phyloP scores from a whole-genome alignment of 2,113 vertebrate genomes.

The Tupaia tana region DNA sequence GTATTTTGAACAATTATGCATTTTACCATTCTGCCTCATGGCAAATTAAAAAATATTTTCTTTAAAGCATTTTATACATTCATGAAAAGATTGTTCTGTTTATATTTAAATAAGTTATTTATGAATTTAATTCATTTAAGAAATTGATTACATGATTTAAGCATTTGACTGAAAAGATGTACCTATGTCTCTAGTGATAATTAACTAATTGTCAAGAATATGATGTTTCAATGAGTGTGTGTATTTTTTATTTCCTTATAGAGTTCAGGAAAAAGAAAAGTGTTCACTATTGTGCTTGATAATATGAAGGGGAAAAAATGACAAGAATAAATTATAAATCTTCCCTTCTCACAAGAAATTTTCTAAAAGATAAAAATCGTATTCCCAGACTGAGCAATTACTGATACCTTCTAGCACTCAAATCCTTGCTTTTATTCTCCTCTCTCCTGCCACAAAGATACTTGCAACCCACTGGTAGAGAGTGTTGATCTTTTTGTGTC shows the following conservation, averaged over 20 bases:
- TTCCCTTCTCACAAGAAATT: background rate
- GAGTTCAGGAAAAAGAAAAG: background rate
- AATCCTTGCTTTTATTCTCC: background rate
- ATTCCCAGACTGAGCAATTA: background rate
- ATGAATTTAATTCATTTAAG: slow-evolving; percentile 39
- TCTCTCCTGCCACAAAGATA: background rate
- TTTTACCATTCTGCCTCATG: background rate
- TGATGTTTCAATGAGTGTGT: background rate
- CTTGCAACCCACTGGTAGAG: background rate
- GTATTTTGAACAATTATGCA: background rate
- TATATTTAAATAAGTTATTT: slow-evolving; percentile 21
- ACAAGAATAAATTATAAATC: background rate
- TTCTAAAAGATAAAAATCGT: background rate
- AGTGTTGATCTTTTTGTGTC: background rate
- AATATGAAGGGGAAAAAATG: background rate
- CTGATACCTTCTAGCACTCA: background rate
- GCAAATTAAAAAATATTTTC: background rate
- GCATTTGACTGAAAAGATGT: background rate
- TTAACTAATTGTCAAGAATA: background rate
- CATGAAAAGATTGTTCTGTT: background rate
- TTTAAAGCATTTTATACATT: slow-evolving; percentile 6
- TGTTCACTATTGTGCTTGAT: background rate
- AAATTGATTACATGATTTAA: slow-evolving; percentile 22
- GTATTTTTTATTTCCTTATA: background rate
- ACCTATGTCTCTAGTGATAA: background rate